These are phyloP conservation scores for Calephelis nemesis DNA, from an alignment of 1,140 invertebrate species.

Conservation along the genomic window DNA sequence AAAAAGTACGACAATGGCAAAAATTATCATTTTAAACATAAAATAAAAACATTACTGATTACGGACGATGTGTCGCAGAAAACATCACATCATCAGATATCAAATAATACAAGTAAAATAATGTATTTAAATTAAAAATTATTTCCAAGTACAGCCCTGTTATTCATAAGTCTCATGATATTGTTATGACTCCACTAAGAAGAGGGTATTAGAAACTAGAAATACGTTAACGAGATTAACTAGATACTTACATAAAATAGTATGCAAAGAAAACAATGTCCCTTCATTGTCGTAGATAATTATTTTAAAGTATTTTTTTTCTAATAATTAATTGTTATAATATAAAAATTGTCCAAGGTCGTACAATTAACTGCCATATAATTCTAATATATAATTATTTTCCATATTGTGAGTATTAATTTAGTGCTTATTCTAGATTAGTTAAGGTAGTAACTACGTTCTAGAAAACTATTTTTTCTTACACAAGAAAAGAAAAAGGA, in stretches of 20 bases:
- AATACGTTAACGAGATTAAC: conserved; percentile 38
- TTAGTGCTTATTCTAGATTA: too few relatives aligned
- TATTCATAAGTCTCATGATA: conserved; percentile 48
- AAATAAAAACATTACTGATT: too few relatives aligned
- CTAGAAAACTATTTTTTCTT: too few relatives aligned
- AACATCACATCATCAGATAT: too few relatives aligned
- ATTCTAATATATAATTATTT: not conserved
- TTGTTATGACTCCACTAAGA: conserved; percentile 58
- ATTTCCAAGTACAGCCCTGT: conserved; percentile 31
- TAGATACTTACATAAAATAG: conserved; percentile 7
- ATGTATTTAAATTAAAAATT: not conserved
- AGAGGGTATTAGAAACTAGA: conserved; percentile 42
- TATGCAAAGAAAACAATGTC: not conserved
- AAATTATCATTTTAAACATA: too few relatives aligned
- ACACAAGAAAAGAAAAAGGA: too few relatives aligned
- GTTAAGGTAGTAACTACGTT: too few relatives aligned
- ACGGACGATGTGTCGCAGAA: too few relatives aligned
- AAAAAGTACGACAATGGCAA: too few relatives aligned
- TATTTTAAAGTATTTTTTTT: not conserved
- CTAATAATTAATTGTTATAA: too few relatives aligned
- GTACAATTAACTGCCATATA: not conserved
- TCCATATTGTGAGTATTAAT: too few relatives aligned
- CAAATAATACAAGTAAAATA: not conserved
- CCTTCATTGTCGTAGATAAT: not conserved
- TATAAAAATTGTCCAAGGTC: too few relatives aligned